Evolutionary conservation across 2,113 vertebrate genomes (phyloP), one percentile per base, ranked within the genome.

Genomic region (Serilophus lunatus): DNA sequence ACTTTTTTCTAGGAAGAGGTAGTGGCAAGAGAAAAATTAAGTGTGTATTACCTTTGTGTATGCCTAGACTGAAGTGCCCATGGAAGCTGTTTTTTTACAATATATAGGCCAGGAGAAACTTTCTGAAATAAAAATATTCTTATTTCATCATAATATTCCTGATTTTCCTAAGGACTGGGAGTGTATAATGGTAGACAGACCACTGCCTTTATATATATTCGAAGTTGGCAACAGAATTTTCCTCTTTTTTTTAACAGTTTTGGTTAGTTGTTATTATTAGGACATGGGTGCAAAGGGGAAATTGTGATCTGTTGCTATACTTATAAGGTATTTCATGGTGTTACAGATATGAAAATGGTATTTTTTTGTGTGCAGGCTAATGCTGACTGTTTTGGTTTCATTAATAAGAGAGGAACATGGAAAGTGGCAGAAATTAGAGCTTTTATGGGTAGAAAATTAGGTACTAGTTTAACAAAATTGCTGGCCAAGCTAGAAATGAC

Each of bases 1-100:
- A 7, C 0, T 1, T 24, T 75, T 54, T 57, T 42, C 31, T 22
- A 53, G 44, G 20, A 7, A 51, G 6, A 20, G 6, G 5, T 1
- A 14, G 26, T 13, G 3, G 20, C 6, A 63, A 49, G 26, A 51
- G 49, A 72, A 59, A 77, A 72, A 25, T 17, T 22, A 33, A 75
- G 6, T 4, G 35, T 29, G 15, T 18, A 45, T 45, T 45, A 45
- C 12, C 11, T 54, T 49, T 60, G 15, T 79, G 24, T 50, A 23
- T 65, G 33, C 16, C 36, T 70, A 54, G 11, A 7, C 36, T 28
- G 19, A 76, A 80, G 14, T 3, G 7, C 19, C 20, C 7, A 1
- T 56, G 35, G 22, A 80, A 93, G 9, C 1, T 5, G 0, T 26
- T 76, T 72, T n/a, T 54, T 63, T 44, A 60, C 3, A 7, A 5